A percentile compares a stretch with the other conserved stretches of the same genome.
phyloP scores from a whole-genome alignment of 2,113 vertebrate species.

The Limanda limanda region DNA sequence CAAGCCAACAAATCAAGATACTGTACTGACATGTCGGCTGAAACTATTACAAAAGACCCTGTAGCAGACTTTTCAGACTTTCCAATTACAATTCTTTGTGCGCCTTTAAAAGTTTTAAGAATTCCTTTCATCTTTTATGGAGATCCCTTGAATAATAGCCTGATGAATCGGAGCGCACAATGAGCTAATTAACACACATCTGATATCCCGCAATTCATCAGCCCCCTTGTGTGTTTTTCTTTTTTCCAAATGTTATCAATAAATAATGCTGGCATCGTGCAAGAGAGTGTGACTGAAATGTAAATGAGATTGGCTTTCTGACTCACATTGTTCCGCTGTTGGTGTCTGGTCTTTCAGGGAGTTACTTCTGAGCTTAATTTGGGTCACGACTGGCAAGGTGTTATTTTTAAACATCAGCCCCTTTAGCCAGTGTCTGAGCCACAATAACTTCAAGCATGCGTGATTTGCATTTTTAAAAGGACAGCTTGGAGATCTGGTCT shows the following conservation, averaged over 20 bases:
- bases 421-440: constrained; percentile 75
- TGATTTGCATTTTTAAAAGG: constrained; percentile 65
- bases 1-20: constrained; percentile 29
- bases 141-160: constrained; percentile 17
- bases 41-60: constrained; percentile 6
- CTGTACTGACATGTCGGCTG: constrained; percentile 4
- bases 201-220: constrained; percentile 16
- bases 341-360: constrained; percentile 69
- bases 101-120: constrained; percentile 4
- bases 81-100: constrained; percentile 4
- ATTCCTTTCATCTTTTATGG: constrained; percentile 4
- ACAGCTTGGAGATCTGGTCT: constrained; percentile 25
- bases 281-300: constrained; percentile 68
- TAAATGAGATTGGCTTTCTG: constrained; percentile 70
- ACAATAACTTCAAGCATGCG: constrained; percentile 63
- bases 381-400: constrained; percentile 80
- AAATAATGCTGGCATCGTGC: constrained; percentile 53
- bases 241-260: constrained; percentile 51
- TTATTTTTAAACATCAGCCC: constrained; percentile 78
- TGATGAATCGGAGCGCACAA: constrained; percentile 25
- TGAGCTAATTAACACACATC: constrained; percentile 43
- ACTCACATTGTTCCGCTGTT: constrained; percentile 46
- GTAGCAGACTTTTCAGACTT: neutral
- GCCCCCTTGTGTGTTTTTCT: constrained; percentile 45
- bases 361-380: constrained; percentile 80